Percentiles rank a stretch among this genome's conserved stretches.
These are phyloP conservation scores for Caenorhabditis doughertyi DNA, from an alignment of 2,888 invertebrate genomes.

Conservation along the genomic window DNA sequence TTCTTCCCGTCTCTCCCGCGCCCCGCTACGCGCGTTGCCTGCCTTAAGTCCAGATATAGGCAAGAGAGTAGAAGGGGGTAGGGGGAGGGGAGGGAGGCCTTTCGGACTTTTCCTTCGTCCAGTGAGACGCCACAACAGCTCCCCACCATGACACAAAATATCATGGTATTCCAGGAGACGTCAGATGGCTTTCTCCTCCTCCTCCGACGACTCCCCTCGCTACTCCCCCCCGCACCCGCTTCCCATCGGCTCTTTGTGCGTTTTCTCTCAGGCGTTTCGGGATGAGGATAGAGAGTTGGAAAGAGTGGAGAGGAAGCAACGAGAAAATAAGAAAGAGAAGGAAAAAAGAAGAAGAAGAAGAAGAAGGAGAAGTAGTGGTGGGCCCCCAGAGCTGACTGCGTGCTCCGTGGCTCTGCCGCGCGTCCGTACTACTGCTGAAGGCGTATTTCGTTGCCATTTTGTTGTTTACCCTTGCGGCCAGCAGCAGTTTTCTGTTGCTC, in stretches of 20 bases:
- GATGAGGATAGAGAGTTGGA: conserved; percentile 14
- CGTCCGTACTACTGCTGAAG: conserved; percentile 42
- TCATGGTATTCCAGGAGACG: conserved; percentile 38
- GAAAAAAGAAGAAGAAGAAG: conserved; percentile 38
- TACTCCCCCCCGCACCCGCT: no score
- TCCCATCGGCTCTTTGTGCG: conserved; percentile 54
- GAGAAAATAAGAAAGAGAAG: conserved; percentile 1
- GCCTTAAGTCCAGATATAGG: conserved; percentile 38
- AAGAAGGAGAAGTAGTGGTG: conserved; percentile 19
- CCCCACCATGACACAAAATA: conserved; percentile 23
- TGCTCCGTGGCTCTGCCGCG: conserved; percentile 26
- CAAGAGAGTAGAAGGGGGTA: no score
- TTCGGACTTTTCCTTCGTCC: conserved; percentile 24
- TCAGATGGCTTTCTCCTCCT: conserved; percentile 8
- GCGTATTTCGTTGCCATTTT: conserved; percentile 61
- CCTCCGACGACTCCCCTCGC: no score
- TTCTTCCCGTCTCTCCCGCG: not conserved
- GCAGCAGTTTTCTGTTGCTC: conserved; percentile 29
- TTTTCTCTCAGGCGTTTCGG: conserved; percentile 56
- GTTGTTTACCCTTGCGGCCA: conserved; percentile 59
- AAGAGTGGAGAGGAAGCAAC: conserved; percentile 10
- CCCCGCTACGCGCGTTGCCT: no score
- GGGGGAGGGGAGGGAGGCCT: no score
- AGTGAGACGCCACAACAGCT: conserved; percentile 16
- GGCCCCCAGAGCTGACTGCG: conserved; percentile 51